These are phyloP conservation scores for Lithophane leautieri DNA, from an alignment of 2,888 invertebrate genomes.

Conservation along the genomic window DNA sequence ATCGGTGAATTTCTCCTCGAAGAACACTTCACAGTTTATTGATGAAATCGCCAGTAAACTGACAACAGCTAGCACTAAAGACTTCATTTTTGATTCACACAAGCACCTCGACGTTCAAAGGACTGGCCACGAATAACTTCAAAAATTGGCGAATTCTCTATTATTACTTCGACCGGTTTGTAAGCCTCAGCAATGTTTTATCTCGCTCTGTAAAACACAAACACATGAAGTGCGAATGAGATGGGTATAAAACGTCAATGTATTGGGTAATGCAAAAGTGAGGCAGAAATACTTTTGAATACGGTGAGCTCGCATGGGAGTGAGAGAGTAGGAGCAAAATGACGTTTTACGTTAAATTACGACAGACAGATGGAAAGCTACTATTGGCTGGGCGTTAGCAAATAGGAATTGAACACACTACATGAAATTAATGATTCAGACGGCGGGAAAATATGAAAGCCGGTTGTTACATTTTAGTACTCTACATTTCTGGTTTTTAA, in stretches of 20 bases:
- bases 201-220: conserved; percentile 72
- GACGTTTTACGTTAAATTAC: conserved; percentile 81
- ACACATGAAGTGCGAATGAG: conserved; percentile 70
- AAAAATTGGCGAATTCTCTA: conserved; percentile 83
- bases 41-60: conserved; percentile 90
- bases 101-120: conserved; percentile 79
- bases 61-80: conserved; percentile 89
- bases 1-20: conserved; percentile 95
- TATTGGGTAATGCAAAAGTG: conserved; percentile 77
- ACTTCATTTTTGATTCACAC: conserved; percentile 89
- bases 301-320: conserved; percentile 67
- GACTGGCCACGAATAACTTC: conserved; percentile 89
- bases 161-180: conserved; percentile 82
- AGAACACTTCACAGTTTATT: conserved; percentile 93
- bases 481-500: background rate
- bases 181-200: conserved; percentile 69
- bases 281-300: conserved; percentile 72
- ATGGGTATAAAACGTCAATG: conserved; percentile 73
- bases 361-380: conserved; percentile 93
- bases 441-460: conserved; percentile 77
- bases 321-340: conserved; percentile 74
- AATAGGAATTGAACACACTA: conserved; percentile 88
- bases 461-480: conserved; percentile 19
- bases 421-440: conserved; percentile 68
- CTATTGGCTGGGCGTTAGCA: conserved; percentile 90